These are phyloP conservation scores for Pogonophryne albipinna DNA, from an alignment of 2,797 vertebrate genomes.

Conservation along the genomic window DNA sequence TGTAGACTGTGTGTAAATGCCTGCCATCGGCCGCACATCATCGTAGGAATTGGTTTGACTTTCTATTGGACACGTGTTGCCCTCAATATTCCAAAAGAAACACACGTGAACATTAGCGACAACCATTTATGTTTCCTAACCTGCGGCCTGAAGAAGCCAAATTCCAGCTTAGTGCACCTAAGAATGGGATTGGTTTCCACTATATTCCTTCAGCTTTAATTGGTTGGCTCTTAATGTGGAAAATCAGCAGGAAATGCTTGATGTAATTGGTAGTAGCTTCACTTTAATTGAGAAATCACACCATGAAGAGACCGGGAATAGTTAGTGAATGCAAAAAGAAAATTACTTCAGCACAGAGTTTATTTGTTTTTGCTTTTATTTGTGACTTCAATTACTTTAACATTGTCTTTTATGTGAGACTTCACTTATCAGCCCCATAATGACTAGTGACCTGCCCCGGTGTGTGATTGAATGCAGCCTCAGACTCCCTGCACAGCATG, in stretches of 20 bases:
- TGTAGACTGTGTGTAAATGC: too few relatives aligned
- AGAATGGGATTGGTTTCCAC: slow-evolving; percentile 14
- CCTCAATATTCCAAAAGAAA: neutral
- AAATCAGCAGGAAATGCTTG: neutral
- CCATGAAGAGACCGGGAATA: too few relatives aligned
- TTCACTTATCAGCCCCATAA: neutral
- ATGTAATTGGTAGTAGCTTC: neutral
- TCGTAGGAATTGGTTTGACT: too few relatives aligned
- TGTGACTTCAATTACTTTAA: neutral
- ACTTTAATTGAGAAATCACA: too few relatives aligned
- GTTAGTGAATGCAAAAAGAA: too few relatives aligned
- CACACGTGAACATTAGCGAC: neutral
- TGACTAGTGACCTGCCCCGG: neutral
- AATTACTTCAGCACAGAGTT: too few relatives aligned
- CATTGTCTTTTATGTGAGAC: neutral
- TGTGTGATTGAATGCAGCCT: neutral
- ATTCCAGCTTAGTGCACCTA: neutral
- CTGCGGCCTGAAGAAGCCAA: neutral
- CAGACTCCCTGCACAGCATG: neutral
- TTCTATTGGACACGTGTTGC: too few relatives aligned
- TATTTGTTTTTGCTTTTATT: neutral
- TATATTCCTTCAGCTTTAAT: neutral
- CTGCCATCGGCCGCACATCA: too few relatives aligned
- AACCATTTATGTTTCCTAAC: neutral
- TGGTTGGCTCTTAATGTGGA: slow-evolving; percentile 2